phyloP scores from a whole-genome alignment of 2,888 invertebrate species.

The Atherix ibis region DNA sequence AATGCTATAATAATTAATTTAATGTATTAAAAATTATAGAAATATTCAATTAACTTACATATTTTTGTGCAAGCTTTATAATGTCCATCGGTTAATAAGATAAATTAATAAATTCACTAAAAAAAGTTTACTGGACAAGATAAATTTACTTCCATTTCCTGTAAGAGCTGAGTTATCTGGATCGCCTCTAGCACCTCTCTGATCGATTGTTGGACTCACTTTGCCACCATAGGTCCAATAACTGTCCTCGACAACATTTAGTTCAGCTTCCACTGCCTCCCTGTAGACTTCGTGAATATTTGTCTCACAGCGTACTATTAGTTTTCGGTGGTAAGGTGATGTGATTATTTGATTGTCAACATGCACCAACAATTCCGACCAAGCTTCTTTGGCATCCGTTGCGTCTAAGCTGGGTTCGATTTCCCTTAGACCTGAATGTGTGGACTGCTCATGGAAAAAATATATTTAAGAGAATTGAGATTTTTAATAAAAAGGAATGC shows the following conservation, averaged over 20 bases:
- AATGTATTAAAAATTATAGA: too few relatives aligned
- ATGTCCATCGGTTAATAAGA: too few relatives aligned
- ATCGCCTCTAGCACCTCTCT: constrained; percentile 13
- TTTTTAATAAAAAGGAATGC: constrained; percentile 37
- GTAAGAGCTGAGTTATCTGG: constrained; percentile 15
- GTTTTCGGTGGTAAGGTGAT: constrained; percentile 7
- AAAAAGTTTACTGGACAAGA: too few relatives aligned
- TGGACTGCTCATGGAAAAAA: constrained; percentile 12
- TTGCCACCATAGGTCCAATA: constrained; percentile 13
- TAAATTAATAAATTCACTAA: too few relatives aligned
- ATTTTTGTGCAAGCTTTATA: too few relatives aligned
- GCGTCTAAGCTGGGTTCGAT: constrained; percentile 6
- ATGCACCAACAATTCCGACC: constrained; percentile 13
- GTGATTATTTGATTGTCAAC: constrained; percentile 13
- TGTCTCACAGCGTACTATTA: constrained; percentile 14
- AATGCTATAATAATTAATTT: too few relatives aligned
- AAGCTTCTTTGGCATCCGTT: constrained; percentile 12
- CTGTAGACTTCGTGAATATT: constrained; percentile 13
- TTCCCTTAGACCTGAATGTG: constrained; percentile 11
- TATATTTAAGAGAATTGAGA: not conserved
- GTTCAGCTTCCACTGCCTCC: constrained; percentile 12
- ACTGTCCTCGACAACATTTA: constrained; percentile 11
- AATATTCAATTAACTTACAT: too few relatives aligned
- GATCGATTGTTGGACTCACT: constrained; percentile 14
- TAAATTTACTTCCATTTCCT: too few relatives aligned